Conservation (phyloP, 2,888 invertebrate genomes). For the Pyrgus malvae region DNA sequence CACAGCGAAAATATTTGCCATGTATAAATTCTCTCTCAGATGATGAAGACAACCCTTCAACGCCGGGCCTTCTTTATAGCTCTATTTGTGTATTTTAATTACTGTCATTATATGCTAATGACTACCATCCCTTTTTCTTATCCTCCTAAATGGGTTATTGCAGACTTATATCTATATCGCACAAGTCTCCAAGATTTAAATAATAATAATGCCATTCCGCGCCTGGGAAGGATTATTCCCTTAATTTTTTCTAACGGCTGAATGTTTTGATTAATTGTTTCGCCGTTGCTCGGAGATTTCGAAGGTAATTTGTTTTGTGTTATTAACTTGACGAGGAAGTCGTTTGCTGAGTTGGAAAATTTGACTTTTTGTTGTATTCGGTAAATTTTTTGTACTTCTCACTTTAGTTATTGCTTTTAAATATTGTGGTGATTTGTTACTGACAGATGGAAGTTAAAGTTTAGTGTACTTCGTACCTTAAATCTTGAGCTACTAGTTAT, state of each 20-base stretch:
- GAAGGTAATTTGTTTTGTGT: slow-evolving; percentile 73
- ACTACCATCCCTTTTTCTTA: slow-evolving; percentile 82
- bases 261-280: slow-evolving; percentile 76
- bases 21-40: slow-evolving; percentile 76
- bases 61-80: slow-evolving; percentile 81
- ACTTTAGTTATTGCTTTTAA: too few species aligned
- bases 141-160: slow-evolving; percentile 80
- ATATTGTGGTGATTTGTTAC: too few species aligned
- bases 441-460: too few species aligned
- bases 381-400: slow-evolving; percentile 9
- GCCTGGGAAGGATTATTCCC: slow-evolving; percentile 57
- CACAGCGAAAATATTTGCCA: slow-evolving; percentile 78
- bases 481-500: too few species aligned
- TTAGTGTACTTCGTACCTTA: too few species aligned
- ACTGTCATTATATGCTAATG: slow-evolving; percentile 86
- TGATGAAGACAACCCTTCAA: slow-evolving; percentile 81
- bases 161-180: slow-evolving; percentile 75
- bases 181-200: slow-evolving; percentile 75
- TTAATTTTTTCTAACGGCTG: slow-evolving; percentile 54
- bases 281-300: slow-evolving; percentile 57
- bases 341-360: slow-evolving; percentile 64
- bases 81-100: slow-evolving; percentile 88
- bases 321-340: slow-evolving; percentile 75
- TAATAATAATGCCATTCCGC: slow-evolving; percentile 64
- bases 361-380: slow-evolving; percentile 38